These are phyloP conservation scores for Seriola quinqueradiata DNA, from an alignment of 2,113 vertebrate species.

Conservation along the genomic window DNA sequence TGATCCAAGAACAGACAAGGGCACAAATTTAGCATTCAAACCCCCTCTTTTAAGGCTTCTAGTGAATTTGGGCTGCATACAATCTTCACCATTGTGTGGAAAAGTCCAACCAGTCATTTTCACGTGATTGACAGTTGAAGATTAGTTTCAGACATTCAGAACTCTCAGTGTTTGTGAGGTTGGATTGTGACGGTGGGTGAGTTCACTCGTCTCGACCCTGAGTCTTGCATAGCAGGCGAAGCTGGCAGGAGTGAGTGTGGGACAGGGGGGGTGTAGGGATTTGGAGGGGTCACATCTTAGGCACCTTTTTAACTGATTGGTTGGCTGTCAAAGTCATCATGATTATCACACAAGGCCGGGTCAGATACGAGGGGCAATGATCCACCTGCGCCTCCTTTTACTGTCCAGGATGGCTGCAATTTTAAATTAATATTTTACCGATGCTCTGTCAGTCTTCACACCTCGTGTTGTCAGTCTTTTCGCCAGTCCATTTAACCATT, in stretches of 20 bases:
- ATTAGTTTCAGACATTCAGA: constrained; percentile 80
- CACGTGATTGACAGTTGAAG: constrained; percentile 75
- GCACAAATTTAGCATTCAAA: constrained; percentile 73
- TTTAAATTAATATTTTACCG: constrained; percentile 58
- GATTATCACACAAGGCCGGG: constrained; percentile 82
- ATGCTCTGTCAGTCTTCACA: constrained; percentile 47
- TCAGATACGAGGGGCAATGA: constrained; percentile 49
- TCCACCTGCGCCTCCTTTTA: constrained; percentile 53
- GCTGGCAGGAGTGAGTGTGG: constrained; percentile 72
- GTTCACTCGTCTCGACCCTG: constrained; percentile 69
- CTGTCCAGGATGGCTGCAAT: constrained; percentile 65
- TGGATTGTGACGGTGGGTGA: constrained; percentile 62
- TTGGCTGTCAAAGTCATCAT: constrained; percentile 80
- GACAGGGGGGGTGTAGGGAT: constrained; percentile 16
- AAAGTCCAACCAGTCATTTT: constrained; percentile 69
- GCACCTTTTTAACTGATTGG: constrained; percentile 82
- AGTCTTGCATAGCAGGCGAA: constrained; percentile 87
- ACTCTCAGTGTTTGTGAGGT: constrained; percentile 67
- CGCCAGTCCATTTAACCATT: constrained; percentile 37
- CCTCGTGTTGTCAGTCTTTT: constrained; percentile 43
- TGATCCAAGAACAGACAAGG: constrained; percentile 81
- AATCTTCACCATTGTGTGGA: constrained; percentile 76
- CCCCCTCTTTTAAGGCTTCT: constrained; percentile 84
- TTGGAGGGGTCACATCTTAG: constrained; percentile 72
- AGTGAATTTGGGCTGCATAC: constrained; percentile 85